Evolutionary conservation across 1,140 invertebrate species (phyloP).

Genomic region (Halyomorpha halys): DNA sequence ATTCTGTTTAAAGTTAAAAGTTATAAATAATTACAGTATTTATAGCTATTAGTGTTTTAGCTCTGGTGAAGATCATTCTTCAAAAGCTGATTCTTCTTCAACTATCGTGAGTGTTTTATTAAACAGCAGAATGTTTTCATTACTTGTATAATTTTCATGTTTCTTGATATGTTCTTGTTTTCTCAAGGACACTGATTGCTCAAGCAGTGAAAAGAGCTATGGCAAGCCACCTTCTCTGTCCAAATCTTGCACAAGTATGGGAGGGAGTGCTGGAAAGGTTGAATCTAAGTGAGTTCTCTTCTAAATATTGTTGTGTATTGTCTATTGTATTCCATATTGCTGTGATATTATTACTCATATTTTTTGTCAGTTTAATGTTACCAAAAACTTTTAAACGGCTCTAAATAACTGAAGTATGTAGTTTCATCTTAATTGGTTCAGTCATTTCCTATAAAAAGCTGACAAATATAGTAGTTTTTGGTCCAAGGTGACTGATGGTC

Average conservation of each 20-base stretch:
- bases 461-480: too few relatives aligned
- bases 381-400: too few relatives aligned
- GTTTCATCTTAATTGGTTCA: too few relatives aligned
- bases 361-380: too few relatives aligned
- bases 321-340: too few relatives aligned
- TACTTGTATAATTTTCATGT: not conserved
- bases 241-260: slow-evolving; percentile 19
- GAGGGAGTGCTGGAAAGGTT: slow-evolving; percentile 21
- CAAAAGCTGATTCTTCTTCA: not conserved
- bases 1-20: not conserved
- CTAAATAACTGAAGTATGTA: too few relatives aligned
- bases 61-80: not conserved
- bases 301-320: too few relatives aligned
- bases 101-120: not conserved
- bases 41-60: not conserved
- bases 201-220: slow-evolving; percentile 23
- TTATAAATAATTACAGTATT: not conserved
- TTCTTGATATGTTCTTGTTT: not conserved
- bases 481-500: too few relatives aligned
- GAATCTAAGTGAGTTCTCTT: slow-evolving; percentile 19
- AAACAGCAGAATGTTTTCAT: not conserved
- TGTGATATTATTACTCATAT: too few relatives aligned
- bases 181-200: not conserved
- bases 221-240: slow-evolving; percentile 25
- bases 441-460: too few relatives aligned